These are phyloP conservation scores for Hipparchia semele DNA, from an alignment of 2,888 invertebrate species.

Conservation along the genomic window DNA sequence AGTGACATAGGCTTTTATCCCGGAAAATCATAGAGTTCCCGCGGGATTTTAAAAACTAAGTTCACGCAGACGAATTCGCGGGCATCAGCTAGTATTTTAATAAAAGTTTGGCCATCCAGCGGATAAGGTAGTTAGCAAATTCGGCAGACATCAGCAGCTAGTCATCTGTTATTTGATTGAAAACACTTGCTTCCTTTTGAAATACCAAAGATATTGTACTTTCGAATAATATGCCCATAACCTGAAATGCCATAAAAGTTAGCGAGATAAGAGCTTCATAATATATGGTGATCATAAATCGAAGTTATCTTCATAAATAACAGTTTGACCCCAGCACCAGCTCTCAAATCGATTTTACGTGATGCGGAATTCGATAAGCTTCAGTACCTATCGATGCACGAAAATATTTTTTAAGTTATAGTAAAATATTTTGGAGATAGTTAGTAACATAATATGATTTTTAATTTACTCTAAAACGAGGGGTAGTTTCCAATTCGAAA, in stretches of 20 bases:
- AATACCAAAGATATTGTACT: neutral
- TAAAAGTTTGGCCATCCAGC: too few species aligned
- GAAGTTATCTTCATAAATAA: conserved; percentile 73
- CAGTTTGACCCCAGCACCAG: conserved; percentile 74
- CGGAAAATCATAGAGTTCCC: too few species aligned
- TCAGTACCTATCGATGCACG: neutral
- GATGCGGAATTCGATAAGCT: conserved; percentile 14
- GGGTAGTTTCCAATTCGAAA: too few species aligned
- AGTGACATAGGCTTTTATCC: too few species aligned
- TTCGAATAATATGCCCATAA: conserved; percentile 3
- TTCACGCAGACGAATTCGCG: neutral
- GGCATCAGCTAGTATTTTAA: neutral
- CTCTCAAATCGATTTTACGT: conserved; percentile 64
- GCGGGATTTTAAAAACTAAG: too few species aligned
- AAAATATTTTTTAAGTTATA: neutral
- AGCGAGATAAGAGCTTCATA: conserved; percentile 34
- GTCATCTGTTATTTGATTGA: too few species aligned
- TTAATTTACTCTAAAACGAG: too few species aligned
- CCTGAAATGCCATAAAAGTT: conserved; percentile 30
- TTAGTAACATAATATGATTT: neutral
- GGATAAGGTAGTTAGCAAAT: too few species aligned
- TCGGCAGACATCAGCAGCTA: too few species aligned
- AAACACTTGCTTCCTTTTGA: neutral
- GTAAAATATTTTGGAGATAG: conserved; percentile 4
- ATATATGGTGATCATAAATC: conserved; percentile 58